Conservation (phyloP, 1,140 invertebrate genomes). For the Brachionus angularis region DNA sequence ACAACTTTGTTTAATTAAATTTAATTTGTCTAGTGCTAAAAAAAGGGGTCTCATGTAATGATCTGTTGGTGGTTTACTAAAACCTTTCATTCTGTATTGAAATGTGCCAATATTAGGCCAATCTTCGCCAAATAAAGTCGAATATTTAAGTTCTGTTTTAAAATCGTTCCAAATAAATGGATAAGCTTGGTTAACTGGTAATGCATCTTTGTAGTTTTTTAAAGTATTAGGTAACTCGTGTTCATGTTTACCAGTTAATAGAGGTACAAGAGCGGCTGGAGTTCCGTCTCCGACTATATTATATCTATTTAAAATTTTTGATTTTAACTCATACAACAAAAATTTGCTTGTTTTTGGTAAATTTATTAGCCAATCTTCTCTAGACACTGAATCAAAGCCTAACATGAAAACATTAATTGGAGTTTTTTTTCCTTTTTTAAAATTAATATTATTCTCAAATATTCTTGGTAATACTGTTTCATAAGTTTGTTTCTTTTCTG, state of each 20-base stretch:
- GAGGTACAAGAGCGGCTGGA: slow-evolving; percentile 61
- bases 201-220: slow-evolving; percentile 67
- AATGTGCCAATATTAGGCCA: slow-evolving; percentile 77
- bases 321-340: slow-evolving; percentile 10
- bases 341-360: slow-evolving; percentile 41
- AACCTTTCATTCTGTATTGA: slow-evolving; percentile 82
- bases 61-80: slow-evolving; percentile 75
- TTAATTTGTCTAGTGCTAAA: slow-evolving; percentile 51
- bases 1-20: slow-evolving; percentile 62
- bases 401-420: slow-evolving; percentile 45
- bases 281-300: slow-evolving; percentile 46
- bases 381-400: slow-evolving; percentile 45
- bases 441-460: background rate
- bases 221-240: slow-evolving; percentile 78
- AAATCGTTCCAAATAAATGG: slow-evolving; percentile 62
- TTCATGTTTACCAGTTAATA: slow-evolving; percentile 79
- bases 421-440: background rate
- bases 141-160: slow-evolving; percentile 62
- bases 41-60: slow-evolving; percentile 83
- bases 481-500: background rate
- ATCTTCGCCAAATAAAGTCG: slow-evolving; percentile 78
- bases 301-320: slow-evolving; percentile 37
- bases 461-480: background rate
- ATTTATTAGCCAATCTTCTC: slow-evolving; percentile 34
- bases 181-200: slow-evolving; percentile 70